Evolutionary conservation across 2,888 invertebrate species (phyloP).

Genomic region (Tanypteryx hageni): DNA sequence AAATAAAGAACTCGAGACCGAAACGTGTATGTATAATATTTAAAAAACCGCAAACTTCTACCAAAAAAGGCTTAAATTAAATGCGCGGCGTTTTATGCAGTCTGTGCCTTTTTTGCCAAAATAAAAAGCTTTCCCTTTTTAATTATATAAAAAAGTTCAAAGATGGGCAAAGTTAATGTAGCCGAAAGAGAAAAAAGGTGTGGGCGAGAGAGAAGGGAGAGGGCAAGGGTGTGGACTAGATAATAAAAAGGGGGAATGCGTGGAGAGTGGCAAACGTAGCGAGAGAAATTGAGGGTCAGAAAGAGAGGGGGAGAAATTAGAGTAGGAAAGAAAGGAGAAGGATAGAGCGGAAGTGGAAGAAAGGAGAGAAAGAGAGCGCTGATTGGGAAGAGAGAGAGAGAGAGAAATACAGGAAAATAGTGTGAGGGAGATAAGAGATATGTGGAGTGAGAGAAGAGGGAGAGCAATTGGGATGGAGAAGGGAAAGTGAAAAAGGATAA

Average conservation of each 20-base stretch:
- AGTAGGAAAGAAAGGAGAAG: not conserved
- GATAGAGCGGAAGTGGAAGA: not conserved
- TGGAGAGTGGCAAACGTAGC: not conserved
- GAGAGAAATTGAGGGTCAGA: conserved; percentile 23
- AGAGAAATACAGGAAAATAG: no score
- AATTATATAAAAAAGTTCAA: conserved; percentile 1
- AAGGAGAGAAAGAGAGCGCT: no score
- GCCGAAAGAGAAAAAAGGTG: not conserved
- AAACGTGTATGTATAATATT: not conserved
- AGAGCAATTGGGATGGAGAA: not conserved
- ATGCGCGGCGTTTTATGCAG: not conserved
- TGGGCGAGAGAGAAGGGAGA: not conserved
- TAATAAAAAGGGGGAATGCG: conserved; percentile 5
- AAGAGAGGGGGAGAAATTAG: not conserved
- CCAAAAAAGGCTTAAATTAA: not conserved
- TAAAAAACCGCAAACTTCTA: not conserved
- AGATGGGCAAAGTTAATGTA: conserved; percentile 38
- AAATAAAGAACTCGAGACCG: not conserved
- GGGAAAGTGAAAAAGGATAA: not conserved
- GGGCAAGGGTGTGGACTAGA: not conserved
- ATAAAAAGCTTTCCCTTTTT: conserved; percentile 22
- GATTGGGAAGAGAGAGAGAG: not conserved
- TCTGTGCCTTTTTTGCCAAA: not conserved
- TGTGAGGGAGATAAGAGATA: no score
- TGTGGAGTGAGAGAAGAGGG: not conserved